Evolutionary conservation across 2,113 vertebrate species (phyloP).

Genomic region (Pedetes capensis): DNA sequence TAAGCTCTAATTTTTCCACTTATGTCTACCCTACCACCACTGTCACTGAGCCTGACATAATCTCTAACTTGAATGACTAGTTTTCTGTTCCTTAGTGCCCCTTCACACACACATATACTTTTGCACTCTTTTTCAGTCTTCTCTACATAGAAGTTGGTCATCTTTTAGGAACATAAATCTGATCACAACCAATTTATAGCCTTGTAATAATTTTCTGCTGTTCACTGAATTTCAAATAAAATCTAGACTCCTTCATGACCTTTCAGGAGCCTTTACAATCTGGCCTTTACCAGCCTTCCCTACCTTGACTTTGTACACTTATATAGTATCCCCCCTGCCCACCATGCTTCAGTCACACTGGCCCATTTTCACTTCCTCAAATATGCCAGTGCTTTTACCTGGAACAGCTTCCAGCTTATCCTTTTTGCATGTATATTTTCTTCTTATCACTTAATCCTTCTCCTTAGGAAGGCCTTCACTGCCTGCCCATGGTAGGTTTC

Average conservation of each 20-base stretch:
- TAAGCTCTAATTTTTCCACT: background rate
- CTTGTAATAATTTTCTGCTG: too few species aligned
- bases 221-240: background rate
- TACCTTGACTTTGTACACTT: background rate
- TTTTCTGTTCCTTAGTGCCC: background rate
- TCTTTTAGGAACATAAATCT: background rate
- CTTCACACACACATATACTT: background rate
- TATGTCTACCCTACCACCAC: background rate
- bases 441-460: background rate
- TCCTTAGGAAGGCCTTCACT: background rate
- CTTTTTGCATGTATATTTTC: background rate
- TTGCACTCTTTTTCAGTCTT: background rate
- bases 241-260: background rate
- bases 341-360: background rate
- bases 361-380: background rate
- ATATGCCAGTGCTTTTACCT: background rate
- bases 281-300: background rate
- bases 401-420: background rate
- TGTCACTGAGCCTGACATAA: background rate
- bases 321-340: background rate
- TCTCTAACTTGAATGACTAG: too few species aligned
- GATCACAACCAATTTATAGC: background rate
- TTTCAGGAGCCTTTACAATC: background rate
- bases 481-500: background rate
- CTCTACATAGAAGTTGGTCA: background rate